Evolutionary conservation across 2,888 invertebrate species (phyloP), one percentile per base, ranked within the genome.

Genomic region (Cinara cedri): DNA sequence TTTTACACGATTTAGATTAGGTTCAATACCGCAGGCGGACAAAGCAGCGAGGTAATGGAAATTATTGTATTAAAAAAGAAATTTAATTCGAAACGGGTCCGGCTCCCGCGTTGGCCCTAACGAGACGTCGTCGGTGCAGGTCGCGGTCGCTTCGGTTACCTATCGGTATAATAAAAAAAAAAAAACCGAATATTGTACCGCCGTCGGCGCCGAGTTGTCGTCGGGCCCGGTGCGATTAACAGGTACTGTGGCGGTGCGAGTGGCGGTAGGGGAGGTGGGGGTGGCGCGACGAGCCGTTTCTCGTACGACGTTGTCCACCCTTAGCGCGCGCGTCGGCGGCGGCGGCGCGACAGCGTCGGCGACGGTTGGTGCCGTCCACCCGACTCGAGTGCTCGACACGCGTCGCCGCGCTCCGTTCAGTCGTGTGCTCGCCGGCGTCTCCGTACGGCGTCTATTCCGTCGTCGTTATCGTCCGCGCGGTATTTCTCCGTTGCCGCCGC

Each of bases 351-450:
- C n/a, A 11, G 62, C 1, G 57, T 16, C 3, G 55, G 24, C 24
- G 19, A 10, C 55, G 55, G 54, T 4, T 14, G 54, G n/a, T n/a
- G n/a, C 54, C n/a, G 6, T 14, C 34, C 9, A 55, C 21, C 24
- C 55, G 14, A 46, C 24, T 57, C 34, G 3, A 54, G 19, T n/a
- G 6, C 16, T 26, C 66, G 34, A 26, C 34, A 70, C n/a, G 46
- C 21, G 63, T 44, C 65, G 65, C 9, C 42, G n/a, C 66, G 44
- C 63, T 42, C 4, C 54, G 74, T 42, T 78, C 78, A 78, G 78
- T 34, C 34, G 34, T 78, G 78, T 60, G 78, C 42, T 70, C 60
- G 78, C 60, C 78, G 78, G 78, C 70, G 57, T 78, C 21, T 68
- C 34, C 78, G 78, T 78, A 42, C 70, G 78, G 70, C 75, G 62